Evolutionary conservation across 2,113 vertebrate genomes (phyloP), one percentile per base, ranked within the genome.

Genomic region (Cygnus atratus): DNA sequence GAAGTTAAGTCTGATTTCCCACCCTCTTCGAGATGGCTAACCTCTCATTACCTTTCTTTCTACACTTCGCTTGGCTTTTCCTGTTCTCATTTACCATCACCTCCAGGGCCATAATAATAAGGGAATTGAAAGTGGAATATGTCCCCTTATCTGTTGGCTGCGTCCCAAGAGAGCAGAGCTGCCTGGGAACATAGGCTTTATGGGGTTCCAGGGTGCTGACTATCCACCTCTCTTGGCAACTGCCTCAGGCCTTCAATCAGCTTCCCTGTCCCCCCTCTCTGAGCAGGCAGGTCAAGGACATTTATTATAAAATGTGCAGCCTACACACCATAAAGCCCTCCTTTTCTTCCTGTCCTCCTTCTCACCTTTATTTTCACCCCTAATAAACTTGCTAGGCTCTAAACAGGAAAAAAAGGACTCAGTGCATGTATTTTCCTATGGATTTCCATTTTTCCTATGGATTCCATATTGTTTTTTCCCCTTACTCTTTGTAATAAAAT

Each of bases 401-500:
- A 61, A 75, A 68, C 15, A 67, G 65, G 33, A 63, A 63, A 75
- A 18, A 76, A 76, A 54, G 6, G 71, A 63, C 20, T 57, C 25
- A 5, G 10, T 3, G 20, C 46, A 48, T 22, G 20, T 48, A 10
- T 78, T 88, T 87, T 31, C 58, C 55, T 79, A 35, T 87, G 28
- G 76, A 88, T 92, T 77, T 48, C 46, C 20, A 48, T 94, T 78
- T 88, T 87, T 31, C 58, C 58, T 79, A 35, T 88, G 31, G 76
- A 88, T 92, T 77, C 84, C 75, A 13, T 84, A 80, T 92, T 13
- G 55, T 12, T 87, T 96, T 96, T 92, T 84, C 76, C 92, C 86
- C 43, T 76, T 77, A 81, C 18, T 41, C 13, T 78, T 96, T 81
- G 65, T 85, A 93, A 95, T 62, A 84, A 96, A 95, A 94, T 90